Evolutionary conservation across 1,140 invertebrate species (phyloP).

Genomic region (Manduca sexta): DNA sequence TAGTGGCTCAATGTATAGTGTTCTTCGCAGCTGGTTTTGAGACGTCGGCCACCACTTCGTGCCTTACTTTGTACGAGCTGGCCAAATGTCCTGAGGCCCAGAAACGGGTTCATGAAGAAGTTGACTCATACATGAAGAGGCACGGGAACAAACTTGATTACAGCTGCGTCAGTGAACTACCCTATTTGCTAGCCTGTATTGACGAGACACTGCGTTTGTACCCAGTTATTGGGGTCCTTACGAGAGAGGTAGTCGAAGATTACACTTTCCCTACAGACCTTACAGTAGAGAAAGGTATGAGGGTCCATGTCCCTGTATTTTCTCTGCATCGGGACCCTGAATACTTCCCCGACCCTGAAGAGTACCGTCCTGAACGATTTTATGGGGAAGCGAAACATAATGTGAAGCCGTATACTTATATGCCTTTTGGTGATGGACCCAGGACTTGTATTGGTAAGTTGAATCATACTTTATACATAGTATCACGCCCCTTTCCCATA

Average conservation of each 20-base stretch:
- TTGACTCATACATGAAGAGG: slow-evolving; percentile 51
- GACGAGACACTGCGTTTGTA: slow-evolving; percentile 45
- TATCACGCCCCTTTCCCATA: too few relatives aligned
- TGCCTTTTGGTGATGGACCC: slow-evolving; percentile 79
- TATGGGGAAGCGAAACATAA: slow-evolving; percentile 48
- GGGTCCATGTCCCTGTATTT: slow-evolving; percentile 34
- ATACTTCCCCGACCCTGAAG: slow-evolving; percentile 68
- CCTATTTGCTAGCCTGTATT: slow-evolving; percentile 28
- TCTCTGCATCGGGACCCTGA: slow-evolving; percentile 68
- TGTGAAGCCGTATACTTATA: slow-evolving; percentile 44
- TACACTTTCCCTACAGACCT: slow-evolving; percentile 56
- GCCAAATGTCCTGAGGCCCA: slow-evolving; percentile 63
- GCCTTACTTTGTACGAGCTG: slow-evolving; percentile 70
- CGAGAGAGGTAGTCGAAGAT: slow-evolving; percentile 28
- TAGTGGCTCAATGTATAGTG: slow-evolving; percentile 76
- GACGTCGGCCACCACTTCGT: slow-evolving; percentile 62
- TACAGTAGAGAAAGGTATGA: slow-evolving; percentile 23
- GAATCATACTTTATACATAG: too few relatives aligned
- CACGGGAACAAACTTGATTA: slow-evolving; percentile 43
- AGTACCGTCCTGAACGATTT: slow-evolving; percentile 74
- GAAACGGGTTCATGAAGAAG: slow-evolving; percentile 69
- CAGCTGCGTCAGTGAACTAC: slow-evolving; percentile 54
- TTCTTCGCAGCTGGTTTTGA: slow-evolving; percentile 79
- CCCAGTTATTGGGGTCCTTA: slow-evolving; percentile 31
- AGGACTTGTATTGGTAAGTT: slow-evolving; percentile 76